Base-by-base conservation (phyloP, 92 coral and sea anemone genomes). In the Parazoanthus atlanticus region DNA sequence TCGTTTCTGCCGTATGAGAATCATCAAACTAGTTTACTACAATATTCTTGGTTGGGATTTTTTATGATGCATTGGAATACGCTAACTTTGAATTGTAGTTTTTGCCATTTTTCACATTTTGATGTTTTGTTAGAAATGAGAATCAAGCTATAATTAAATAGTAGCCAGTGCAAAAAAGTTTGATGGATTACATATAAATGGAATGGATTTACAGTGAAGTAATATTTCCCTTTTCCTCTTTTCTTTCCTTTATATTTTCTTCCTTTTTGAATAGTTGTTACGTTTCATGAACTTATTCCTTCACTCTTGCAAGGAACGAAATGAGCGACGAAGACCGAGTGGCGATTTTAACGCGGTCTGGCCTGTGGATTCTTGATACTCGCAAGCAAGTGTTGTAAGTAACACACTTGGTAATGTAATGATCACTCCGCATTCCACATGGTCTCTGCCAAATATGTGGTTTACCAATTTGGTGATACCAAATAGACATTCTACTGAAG, bases 281-380 rank as follows among this genome's bases (percentile, higher is more conserved):
- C 58, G 4, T 64, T 15, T 36, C 49, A 54, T 28, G 47, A 84
- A 69, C 43, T 84, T 21, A 16, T 84, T 13, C 77, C 64, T 84
- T 84, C 87, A 84, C 66, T 69, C 78, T 69, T 84, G 23, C 74
- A 70, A 69, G 87, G 86, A 71, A 11, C 87, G 69, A 75, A 9
- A 12, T 36, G 79, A 75, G 30, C 29, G 46, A 36, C 30, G 79
- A 43, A 71, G 79, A 84, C 13, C 58, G 74, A 70, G 78, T 29
- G 76, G 79, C 31, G 87, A 84, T 19, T 84, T 70, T 69, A 84
- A 84, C 79, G 66, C 65, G 3, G 66, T 84, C 21, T 70, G 76
- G 78, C 87, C 87, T 17, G 38, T 67, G 78, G 43, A 46, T 38
- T 30, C 64, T 19, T 84, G 74, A 70, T 28, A 17, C 78, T 70